These are phyloP conservation scores for Oscheius myriophilus DNA, from an alignment of 2,888 invertebrate genomes.

Conservation along the genomic window DNA sequence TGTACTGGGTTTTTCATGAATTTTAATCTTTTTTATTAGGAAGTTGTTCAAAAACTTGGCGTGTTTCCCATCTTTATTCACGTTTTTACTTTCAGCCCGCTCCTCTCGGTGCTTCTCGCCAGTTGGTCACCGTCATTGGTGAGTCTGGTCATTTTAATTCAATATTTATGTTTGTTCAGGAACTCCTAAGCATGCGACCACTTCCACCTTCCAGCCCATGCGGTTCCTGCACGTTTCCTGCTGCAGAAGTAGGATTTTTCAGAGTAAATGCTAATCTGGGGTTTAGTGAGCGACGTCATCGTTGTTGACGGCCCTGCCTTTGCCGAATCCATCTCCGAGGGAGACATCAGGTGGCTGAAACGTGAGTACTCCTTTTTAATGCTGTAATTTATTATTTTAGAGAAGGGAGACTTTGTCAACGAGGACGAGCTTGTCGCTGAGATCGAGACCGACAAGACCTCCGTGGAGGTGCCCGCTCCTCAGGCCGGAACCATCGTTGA, in stretches of 20 bases:
- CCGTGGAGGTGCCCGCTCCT: conserved; percentile 83
- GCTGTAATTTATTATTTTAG: conserved; percentile 58
- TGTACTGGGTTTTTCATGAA: background rate
- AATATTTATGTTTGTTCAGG: too few species aligned
- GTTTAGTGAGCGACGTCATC: conserved; percentile 58
- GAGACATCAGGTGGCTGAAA: conserved; percentile 80
- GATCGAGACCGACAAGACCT: conserved; percentile 98
- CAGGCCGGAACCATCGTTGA: conserved; percentile 88
- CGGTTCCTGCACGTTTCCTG: conserved; percentile 23
- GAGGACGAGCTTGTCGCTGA: conserved; percentile 93
- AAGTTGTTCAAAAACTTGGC: too few species aligned
- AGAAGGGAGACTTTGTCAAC: conserved; percentile 87
- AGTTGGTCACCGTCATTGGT: conserved; percentile 2
- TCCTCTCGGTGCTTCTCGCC: conserved; percentile 13
- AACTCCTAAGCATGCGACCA: too few species aligned
- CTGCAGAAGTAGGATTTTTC: conserved; percentile 11
- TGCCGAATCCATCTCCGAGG: conserved; percentile 94
- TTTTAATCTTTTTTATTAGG: too few species aligned
- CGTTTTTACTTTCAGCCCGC: conserved; percentile 8
- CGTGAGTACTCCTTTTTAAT: conserved; percentile 38
- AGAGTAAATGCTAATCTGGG: background rate
- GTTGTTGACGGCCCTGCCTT: conserved; percentile 86
- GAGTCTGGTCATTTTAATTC: too few species aligned
- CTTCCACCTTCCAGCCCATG: conserved; percentile 2
- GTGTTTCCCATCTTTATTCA: too few species aligned